A percentile compares a stretch with the other conserved stretches of the same genome.
phyloP scores from a whole-genome alignment of 2,797 vertebrate genomes.

The Dipus sagitta region DNA sequence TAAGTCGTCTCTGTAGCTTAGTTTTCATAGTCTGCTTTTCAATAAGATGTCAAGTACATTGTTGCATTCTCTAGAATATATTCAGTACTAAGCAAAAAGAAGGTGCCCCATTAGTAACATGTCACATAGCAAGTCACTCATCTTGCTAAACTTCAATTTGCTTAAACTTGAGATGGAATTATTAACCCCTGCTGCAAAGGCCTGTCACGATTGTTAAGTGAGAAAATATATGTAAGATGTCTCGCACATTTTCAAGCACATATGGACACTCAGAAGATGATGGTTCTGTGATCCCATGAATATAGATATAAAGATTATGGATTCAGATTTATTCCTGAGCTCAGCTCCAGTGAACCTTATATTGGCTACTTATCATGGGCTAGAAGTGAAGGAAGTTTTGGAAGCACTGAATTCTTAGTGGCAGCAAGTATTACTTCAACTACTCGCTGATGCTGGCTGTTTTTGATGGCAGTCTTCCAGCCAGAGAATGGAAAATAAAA shows the following conservation, averaged over 20 bases:
- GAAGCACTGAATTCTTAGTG: conserved; percentile 64
- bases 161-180: conserved; percentile 42
- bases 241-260: conserved; percentile 5
- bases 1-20: neutral
- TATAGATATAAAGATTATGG: neutral
- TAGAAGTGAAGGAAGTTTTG: conserved; percentile 60
- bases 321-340: neutral
- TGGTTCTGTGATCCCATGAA: neutral
- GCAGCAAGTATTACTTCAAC: conserved; percentile 81
- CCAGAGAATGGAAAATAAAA: conserved; percentile 81
- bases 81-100: neutral
- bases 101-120: neutral
- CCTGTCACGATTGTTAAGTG: neutral
- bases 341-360: conserved; percentile 52
- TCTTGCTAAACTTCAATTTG: conserved; percentile 31
- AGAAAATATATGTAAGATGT: neutral
- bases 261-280: neutral
- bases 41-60: neutral
- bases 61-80: neutral
- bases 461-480: conserved; percentile 85
- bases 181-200: neutral
- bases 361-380: conserved; percentile 75
- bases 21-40: neutral
- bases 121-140: neutral
- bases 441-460: conserved; percentile 80